These are phyloP conservation scores for Clistopyga incitator DNA, from an alignment of 2,888 invertebrate genomes.

Conservation along the genomic window DNA sequence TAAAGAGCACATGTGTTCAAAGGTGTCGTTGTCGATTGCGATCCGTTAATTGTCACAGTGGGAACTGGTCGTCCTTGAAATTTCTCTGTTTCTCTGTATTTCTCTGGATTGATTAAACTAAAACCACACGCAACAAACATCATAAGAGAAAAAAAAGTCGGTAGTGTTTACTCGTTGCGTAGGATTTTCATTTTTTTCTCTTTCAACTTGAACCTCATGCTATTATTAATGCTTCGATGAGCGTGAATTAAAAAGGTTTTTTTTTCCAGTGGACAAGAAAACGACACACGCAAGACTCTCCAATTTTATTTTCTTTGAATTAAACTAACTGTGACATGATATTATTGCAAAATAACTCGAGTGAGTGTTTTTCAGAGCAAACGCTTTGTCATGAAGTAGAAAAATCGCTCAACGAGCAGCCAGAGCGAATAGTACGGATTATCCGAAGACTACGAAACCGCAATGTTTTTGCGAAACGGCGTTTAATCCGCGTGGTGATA, in stretches of 20 bases:
- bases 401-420: neutral
- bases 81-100: conserved; percentile 9
- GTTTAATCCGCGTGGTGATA: conserved; percentile 52
- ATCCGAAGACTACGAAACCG: conserved; percentile 1
- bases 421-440: neutral
- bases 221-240: neutral
- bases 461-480: conserved; percentile 50
- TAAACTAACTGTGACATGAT: neutral
- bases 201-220: neutral
- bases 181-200: neutral
- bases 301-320: neutral
- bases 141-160: neutral
- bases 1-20: too few species aligned
- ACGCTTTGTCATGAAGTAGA: neutral
- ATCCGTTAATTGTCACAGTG: neutral
- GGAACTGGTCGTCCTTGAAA: conserved; percentile 23
- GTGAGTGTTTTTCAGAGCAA: neutral
- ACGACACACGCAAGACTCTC: neutral
- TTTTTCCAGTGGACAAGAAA: neutral
- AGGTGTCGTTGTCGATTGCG: neutral
- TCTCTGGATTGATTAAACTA: neutral
- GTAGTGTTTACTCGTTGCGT: neutral
- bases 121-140: neutral
- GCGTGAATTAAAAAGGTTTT: neutral
- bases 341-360: neutral